Evolutionary conservation across 2,113 vertebrate species (phyloP).

Genomic region (Sinocyclocheilus rhinocerous): DNA sequence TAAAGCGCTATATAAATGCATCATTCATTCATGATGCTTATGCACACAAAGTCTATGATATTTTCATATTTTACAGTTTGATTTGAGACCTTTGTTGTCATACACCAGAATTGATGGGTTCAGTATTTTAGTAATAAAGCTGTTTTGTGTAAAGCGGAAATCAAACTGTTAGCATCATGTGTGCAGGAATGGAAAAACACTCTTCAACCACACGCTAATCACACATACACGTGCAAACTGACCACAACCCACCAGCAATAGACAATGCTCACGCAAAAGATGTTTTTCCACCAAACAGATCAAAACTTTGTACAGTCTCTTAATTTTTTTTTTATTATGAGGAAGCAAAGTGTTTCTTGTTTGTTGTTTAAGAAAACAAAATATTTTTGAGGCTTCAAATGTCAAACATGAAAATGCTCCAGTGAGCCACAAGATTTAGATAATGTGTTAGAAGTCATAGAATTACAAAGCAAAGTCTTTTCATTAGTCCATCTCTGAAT

Average conservation of each 20-base stretch:
- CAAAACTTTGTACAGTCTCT: background rate
- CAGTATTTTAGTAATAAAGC: background rate
- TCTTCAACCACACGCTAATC: background rate
- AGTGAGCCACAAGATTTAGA: background rate
- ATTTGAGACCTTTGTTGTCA: background rate
- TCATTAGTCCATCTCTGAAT: background rate
- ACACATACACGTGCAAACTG: background rate
- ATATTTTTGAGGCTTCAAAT: background rate
- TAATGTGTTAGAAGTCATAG: background rate
- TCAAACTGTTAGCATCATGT: background rate
- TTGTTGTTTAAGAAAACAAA: background rate
- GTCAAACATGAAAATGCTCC: background rate
- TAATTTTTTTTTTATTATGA: background rate
- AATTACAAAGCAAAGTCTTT: background rate
- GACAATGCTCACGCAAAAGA: background rate
- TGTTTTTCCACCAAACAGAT: background rate
- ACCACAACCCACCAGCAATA: background rate
- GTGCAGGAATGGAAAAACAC: background rate
- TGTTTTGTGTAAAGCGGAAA: background rate
- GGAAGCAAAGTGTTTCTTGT: background rate
- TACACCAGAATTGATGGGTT: background rate
- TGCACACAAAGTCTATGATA: background rate
- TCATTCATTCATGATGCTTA: background rate
- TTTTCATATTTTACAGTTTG: background rate
- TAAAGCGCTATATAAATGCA: too few species aligned